These are phyloP conservation scores for Lasioglossum albipes DNA, from an alignment of 1,140 invertebrate genomes.

Conservation along the genomic window DNA sequence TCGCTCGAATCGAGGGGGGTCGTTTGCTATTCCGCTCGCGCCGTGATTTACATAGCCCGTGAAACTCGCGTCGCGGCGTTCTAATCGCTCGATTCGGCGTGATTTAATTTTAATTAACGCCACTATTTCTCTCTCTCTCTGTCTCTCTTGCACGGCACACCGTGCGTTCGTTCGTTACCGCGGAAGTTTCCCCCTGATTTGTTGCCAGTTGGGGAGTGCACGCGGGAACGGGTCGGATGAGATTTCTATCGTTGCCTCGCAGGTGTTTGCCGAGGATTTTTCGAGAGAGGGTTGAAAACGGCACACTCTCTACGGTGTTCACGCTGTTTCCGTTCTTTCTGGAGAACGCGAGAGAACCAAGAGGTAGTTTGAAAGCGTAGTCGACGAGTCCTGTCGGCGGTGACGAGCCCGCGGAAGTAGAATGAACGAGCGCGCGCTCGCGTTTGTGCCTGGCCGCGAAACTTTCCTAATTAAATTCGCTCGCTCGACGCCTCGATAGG, in stretches of 20 bases:
- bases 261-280: no score
- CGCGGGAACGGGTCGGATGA: not conserved
- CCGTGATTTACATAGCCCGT: no score
- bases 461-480: slow-evolving; percentile 57
- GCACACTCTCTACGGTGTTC: not conserved
- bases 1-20: no score
- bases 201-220: slow-evolving; percentile 4
- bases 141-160: no score
- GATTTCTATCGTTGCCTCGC: not conserved
- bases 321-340: not conserved
- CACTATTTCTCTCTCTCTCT: no score
- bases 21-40: no score
- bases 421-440: slow-evolving; percentile 6
- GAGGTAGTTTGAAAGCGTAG: slow-evolving; percentile 4
- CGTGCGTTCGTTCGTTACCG: not conserved
- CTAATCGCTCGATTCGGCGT: no score
- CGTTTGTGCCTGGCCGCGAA: slow-evolving; percentile 26
- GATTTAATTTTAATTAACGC: no score
- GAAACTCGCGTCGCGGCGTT: no score
- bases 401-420: slow-evolving; percentile 16
- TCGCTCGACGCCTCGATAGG: slow-evolving; percentile 39
- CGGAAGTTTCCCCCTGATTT: slow-evolving; percentile 1
- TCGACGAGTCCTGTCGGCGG: slow-evolving; percentile 6
- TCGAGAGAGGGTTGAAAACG: no score
- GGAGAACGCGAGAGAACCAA: no score